Conservation (phyloP, 1,140 invertebrate genomes). For the Hesperophylax magnus region DNA sequence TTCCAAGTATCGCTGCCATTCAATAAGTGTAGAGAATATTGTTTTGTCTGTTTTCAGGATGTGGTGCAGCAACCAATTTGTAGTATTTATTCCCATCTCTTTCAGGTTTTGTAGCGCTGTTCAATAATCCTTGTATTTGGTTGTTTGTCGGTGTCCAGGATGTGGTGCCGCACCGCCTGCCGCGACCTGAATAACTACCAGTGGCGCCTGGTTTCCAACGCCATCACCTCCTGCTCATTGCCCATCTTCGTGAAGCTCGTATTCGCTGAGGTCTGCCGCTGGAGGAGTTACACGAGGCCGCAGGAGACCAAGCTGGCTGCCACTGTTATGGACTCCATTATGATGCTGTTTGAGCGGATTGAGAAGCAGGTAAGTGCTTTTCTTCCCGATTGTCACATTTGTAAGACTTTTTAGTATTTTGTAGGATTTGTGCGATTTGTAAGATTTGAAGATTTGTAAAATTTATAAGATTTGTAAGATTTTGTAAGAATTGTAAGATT, state of each 20-base stretch:
- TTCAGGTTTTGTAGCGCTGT: background rate
- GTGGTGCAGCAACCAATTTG: background rate
- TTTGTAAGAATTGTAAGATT: too few species aligned
- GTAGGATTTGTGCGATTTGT: too few species aligned
- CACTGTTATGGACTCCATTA: conserved; percentile 98
- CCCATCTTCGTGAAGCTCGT: conserved; percentile 98
- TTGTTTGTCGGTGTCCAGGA: conserved; percentile 71
- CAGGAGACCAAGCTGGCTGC: conserved; percentile 93
- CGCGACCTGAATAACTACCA: conserved; percentile 93
- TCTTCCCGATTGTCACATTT: too few species aligned
- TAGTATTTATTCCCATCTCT: background rate
- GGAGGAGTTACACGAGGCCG: conserved; percentile 96
- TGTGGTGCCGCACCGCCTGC: conserved; percentile 94
- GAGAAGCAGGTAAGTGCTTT: conserved; percentile 82
- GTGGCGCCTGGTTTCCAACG: conserved; percentile 95
- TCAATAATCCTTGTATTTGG: background rate
- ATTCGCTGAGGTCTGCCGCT: conserved; percentile 95
- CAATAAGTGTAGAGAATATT: too few species aligned
- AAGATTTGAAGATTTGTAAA: too few species aligned
- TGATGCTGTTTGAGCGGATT: conserved; percentile 95
- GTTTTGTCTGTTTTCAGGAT: too few species aligned
- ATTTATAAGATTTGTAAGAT: too few species aligned
- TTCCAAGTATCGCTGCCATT: too few species aligned
- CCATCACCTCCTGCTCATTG: conserved; percentile 92
- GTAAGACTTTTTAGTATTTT: too few species aligned